These are phyloP conservation scores for Xenus cinereus DNA, from an alignment of 2,113 vertebrate species.

Conservation along the genomic window DNA sequence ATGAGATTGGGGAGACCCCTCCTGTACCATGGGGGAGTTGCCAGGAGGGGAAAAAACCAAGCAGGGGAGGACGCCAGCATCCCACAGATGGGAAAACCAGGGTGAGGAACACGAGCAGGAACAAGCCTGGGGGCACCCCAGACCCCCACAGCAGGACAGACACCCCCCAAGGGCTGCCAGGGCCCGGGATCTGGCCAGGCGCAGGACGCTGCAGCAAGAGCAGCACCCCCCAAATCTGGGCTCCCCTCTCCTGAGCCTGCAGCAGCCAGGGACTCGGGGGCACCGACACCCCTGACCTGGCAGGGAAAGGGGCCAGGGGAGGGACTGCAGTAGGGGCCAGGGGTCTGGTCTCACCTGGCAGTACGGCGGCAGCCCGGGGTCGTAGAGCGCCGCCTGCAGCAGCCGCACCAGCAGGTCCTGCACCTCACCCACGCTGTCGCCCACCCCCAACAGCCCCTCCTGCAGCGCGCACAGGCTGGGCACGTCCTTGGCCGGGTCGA, in stretches of 20 bases:
- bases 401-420: constrained; percentile 89
- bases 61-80: too few relatives aligned
- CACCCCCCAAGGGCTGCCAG: background rate
- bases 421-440: constrained; percentile 81
- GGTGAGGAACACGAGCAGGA: background rate
- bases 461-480: constrained; percentile 88
- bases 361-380: constrained; percentile 88
- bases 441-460: constrained; percentile 89
- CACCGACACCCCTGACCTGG: accelerated
- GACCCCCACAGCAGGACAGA: background rate
- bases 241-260: accelerated
- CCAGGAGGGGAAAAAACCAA: too few relatives aligned
- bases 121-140: background rate
- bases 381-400: constrained; percentile 82
- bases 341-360: constrained; percentile 80
- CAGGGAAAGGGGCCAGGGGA: too few relatives aligned
- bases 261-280: accelerated
- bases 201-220: background rate
- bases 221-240: background rate
- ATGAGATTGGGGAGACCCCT: background rate
- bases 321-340: accelerated
- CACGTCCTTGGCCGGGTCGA: constrained; percentile 85
- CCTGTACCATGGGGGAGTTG: accelerated
- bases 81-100: background rate
- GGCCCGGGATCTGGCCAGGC: background rate